Conservation (phyloP, 2,113 vertebrate genomes). For the Planiliza haematocheilus region DNA sequence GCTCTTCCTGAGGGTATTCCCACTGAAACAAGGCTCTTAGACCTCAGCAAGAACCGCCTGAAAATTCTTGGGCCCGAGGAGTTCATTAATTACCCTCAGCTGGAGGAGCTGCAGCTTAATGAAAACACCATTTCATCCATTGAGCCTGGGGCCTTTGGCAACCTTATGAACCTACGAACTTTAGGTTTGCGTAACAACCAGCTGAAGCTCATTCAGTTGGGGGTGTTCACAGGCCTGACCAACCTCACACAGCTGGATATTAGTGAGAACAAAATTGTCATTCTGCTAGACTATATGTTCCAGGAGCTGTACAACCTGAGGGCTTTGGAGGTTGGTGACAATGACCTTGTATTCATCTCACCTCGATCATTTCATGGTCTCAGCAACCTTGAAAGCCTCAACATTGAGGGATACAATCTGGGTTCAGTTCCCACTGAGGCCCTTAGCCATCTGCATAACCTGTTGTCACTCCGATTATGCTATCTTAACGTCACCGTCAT, state of each 20-base stretch:
- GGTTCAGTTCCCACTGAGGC: slow-evolving; percentile 96
- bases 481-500: slow-evolving; percentile 94
- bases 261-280: slow-evolving; percentile 99
- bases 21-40: slow-evolving; percentile 92
- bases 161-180: slow-evolving; percentile 93
- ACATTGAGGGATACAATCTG: slow-evolving; percentile 95
- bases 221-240: slow-evolving; percentile 96
- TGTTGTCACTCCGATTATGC: slow-evolving; percentile 90
- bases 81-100: slow-evolving; percentile 93
- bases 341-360: slow-evolving; percentile 97
- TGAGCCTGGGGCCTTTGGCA: slow-evolving; percentile 96
- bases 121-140: slow-evolving; percentile 95
- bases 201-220: slow-evolving; percentile 95
- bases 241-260: slow-evolving; percentile 98
- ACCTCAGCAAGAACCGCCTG: slow-evolving; percentile 97
- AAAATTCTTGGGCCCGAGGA: slow-evolving; percentile 95
- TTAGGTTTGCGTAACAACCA: slow-evolving; percentile 96
- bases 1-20: slow-evolving; percentile 95
- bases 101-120: slow-evolving; percentile 96
- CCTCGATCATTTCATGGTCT: slow-evolving; percentile 96
- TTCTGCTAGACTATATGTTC: slow-evolving; percentile 98
- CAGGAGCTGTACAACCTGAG: slow-evolving; percentile 98
- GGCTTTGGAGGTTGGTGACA: slow-evolving; percentile 96
- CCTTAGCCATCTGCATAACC: slow-evolving; percentile 94
- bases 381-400: slow-evolving; percentile 94